Evolutionary conservation across 2,888 invertebrate species (phyloP), one percentile per base, ranked within the genome.

Genomic region (Harpagoxenus sublaevis): DNA sequence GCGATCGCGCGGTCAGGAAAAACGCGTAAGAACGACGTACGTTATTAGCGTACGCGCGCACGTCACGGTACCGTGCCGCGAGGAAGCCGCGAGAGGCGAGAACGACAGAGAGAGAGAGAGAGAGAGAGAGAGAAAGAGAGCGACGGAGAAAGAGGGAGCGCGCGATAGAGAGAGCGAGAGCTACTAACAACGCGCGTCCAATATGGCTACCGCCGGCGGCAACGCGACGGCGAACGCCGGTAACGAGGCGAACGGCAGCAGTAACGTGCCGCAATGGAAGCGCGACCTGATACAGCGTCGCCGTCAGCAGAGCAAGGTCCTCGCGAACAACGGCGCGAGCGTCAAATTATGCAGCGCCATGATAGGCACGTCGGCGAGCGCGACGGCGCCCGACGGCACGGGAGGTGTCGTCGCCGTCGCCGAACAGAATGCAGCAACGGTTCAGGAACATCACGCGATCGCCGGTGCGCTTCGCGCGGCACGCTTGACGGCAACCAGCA

Each of bases 251-350:
- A 78, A 60, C 84, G 85, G 84, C 71, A 87, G 87, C 85, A 89
- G 87, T 85, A 91, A 89, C 88, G 94, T 97, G 94, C 98, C 98
- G 87, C 97, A 97, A 95, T 98, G 98, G 98, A 98, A 98, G 95
- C 97, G 97, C 93, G 98, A 98, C 95, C 96, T 98, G 95, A 97
- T 98, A 95, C 97, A 97, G 95, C 96, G 97, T 71, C 96, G 97
- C 85, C 96, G 96, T 88, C 96, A 96, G 89, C 95, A 95, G 92
- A 95, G 93, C 89, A 95, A 94, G 90, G 94, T 93, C 55, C 91
- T 91, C 84, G 88, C 93, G 87, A 92, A 89, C 88, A 92, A 92
- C 89, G 91, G 92, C 84, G 91, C 92, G 62, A 90, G 92, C 89
- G 91, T 91, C 42, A 92, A 94, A 89, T 84, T 92, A 73, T 92